Evolutionary conservation across 2,888 invertebrate species (phyloP).

Genomic region (Drosophila mimica): DNA sequence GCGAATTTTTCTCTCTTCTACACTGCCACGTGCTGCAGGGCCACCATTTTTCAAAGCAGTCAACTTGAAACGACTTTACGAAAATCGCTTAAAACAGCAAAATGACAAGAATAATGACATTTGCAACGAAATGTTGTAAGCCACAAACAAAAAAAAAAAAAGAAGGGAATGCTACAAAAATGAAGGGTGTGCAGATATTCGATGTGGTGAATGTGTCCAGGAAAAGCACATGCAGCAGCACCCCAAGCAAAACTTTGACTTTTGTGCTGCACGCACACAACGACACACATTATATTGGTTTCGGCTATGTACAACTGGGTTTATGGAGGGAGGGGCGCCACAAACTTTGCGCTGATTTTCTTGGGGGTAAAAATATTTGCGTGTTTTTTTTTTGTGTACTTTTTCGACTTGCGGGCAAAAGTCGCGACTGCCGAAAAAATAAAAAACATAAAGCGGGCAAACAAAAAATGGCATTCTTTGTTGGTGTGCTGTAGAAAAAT

Average conservation of each 20-base stretch:
- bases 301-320: conserved; percentile 45
- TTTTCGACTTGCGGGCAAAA: conserved; percentile 46
- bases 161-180: conserved; percentile 15
- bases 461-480: conserved; percentile 57
- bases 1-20: conserved; percentile 17
- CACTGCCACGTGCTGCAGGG: conserved; percentile 26
- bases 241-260: conserved; percentile 74
- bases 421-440: conserved; percentile 30
- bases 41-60: conserved; percentile 71
- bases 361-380: conserved; percentile 29
- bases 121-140: conserved; percentile 67
- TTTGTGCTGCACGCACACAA: conserved; percentile 38
- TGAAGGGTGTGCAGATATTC: conserved; percentile 39
- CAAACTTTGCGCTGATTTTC: conserved; percentile 76
- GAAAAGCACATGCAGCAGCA: conserved; percentile 46
- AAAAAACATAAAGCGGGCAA: conserved; percentile 17
- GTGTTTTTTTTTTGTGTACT: conserved; percentile 11
- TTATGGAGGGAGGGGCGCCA: conserved; percentile 29
- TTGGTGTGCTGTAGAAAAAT: conserved; percentile 61
- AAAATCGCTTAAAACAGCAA: conserved; percentile 79
- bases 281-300: conserved; percentile 61
- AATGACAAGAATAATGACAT: conserved; percentile 80
- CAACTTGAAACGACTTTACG: conserved; percentile 76
- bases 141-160: conserved; percentile 44
- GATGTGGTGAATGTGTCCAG: conserved; percentile 17